phyloP scores from a whole-genome alignment of 1,140 invertebrate genomes.

The Panulirus ornatus region DNA sequence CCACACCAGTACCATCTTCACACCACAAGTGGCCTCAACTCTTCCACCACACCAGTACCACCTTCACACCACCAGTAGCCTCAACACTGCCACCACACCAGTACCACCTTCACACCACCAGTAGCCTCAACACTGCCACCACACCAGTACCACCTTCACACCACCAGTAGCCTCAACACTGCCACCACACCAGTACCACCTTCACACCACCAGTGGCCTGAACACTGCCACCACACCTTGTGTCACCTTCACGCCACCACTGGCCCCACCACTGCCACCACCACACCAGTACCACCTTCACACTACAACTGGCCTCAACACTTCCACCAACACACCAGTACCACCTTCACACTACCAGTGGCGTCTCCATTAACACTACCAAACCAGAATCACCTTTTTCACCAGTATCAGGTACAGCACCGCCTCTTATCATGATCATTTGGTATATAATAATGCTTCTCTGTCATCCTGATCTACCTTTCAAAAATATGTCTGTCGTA shows the following conservation, averaged over 20 bases:
- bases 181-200: not conserved
- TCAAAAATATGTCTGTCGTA: too few species aligned
- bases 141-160: not conserved
- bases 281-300: not conserved
- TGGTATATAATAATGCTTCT: too few species aligned
- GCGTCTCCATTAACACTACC: not conserved
- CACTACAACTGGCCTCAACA: not conserved
- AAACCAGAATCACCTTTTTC: not conserved
- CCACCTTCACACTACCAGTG: not conserved
- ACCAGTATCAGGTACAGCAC: too few species aligned
- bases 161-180: not conserved
- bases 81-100: not conserved
- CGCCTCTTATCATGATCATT: too few species aligned
- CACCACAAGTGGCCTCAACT: too few species aligned
- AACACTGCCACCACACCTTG: not conserved
- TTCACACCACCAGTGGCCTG: not conserved
- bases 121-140: not conserved
- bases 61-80: not conserved
- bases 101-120: not conserved
- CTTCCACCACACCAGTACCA: not conserved
- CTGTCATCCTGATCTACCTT: too few species aligned
- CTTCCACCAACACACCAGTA: conserved; percentile 6
- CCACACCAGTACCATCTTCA: not conserved
- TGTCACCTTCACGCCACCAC: not conserved
- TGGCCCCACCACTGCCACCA: not conserved